Conservation (phyloP, 2,888 invertebrate genomes). For the Molorchus minor region DNA sequence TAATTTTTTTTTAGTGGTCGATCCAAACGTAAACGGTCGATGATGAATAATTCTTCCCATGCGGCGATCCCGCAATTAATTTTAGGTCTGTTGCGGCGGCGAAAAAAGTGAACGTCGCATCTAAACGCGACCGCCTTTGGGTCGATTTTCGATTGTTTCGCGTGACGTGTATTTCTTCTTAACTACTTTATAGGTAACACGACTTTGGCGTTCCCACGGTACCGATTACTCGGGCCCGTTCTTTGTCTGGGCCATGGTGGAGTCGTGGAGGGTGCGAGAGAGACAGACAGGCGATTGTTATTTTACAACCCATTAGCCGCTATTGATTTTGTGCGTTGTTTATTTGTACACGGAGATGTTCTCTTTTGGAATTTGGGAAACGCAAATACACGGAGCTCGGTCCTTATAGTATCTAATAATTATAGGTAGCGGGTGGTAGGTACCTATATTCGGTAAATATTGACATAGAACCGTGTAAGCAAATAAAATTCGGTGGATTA, state of each 20-base stretch:
- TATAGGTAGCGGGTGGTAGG: no score
- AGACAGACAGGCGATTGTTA: slow-evolving; percentile 33
- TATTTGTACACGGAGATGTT: slow-evolving; percentile 6
- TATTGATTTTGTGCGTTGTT: slow-evolving; percentile 30
- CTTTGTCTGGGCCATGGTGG: background rate
- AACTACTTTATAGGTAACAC: slow-evolving; percentile 56
- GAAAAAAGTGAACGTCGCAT: slow-evolving; percentile 4
- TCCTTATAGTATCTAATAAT: no score
- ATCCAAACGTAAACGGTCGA: slow-evolving; percentile 5
- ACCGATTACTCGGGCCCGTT: background rate
- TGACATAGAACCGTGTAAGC: no score
- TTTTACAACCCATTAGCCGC: slow-evolving; percentile 45
- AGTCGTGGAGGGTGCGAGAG: background rate
- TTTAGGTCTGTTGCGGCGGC: slow-evolving; percentile 26
- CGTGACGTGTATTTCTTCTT: slow-evolving; percentile 55
- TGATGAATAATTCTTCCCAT: slow-evolving; percentile 35
- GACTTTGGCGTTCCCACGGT: slow-evolving; percentile 58
- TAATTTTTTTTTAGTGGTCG: background rate
- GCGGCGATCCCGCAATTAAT: slow-evolving; percentile 35
- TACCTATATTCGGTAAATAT: no score
- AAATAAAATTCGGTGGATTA: no score
- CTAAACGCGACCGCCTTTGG: slow-evolving; percentile 26
- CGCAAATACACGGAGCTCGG: no score
- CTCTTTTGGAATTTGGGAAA: slow-evolving; percentile 29
- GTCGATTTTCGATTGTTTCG: slow-evolving; percentile 33